Conservation (phyloP, 2,113 vertebrate species). For the Vimba vimba region DNA sequence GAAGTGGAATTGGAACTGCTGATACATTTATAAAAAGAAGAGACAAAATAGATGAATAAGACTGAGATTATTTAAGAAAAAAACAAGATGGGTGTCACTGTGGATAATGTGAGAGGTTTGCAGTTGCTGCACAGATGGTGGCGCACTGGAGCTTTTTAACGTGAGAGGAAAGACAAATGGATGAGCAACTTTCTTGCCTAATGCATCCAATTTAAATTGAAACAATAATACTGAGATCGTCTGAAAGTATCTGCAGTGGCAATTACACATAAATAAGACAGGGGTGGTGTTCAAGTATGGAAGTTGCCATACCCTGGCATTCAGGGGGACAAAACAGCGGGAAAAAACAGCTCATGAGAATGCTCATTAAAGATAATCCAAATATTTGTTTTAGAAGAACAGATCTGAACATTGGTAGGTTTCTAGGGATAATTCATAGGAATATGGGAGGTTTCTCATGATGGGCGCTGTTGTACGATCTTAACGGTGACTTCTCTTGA, state of each 20-base stretch:
- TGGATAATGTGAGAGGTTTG: slow-evolving; percentile 25
- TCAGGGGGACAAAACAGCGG: too few species aligned
- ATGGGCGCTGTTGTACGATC: too few species aligned
- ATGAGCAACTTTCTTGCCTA: not conserved
- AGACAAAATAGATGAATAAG: slow-evolving; percentile 38
- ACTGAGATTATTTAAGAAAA: slow-evolving; percentile 38
- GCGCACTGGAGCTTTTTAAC: slow-evolving; percentile 33
- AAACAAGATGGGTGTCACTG: slow-evolving; percentile 16
- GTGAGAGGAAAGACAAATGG: slow-evolving; percentile 4
- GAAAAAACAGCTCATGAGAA: too few species aligned
- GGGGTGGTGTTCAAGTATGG: too few species aligned
- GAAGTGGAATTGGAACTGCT: slow-evolving; percentile 47
- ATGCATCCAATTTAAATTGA: slow-evolving; percentile 30
- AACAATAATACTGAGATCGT: slow-evolving; percentile 20
- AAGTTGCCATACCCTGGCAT: too few species aligned
- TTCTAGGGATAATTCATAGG: too few species aligned
- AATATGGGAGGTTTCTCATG: too few species aligned
- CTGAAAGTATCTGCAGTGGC: slow-evolving; percentile 5
- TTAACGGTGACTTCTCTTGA: too few species aligned
- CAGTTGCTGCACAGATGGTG: not conserved
- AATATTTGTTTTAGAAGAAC: too few species aligned
- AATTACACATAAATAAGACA: not conserved
- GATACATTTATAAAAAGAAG: slow-evolving; percentile 48
- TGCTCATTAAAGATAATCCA: too few species aligned
- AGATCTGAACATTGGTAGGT: too few species aligned